Percentiles rank a stretch among this genome's conserved stretches.
Conservation (phyloP, 2,113 vertebrate species). For the Diadophis punctatus region DNA sequence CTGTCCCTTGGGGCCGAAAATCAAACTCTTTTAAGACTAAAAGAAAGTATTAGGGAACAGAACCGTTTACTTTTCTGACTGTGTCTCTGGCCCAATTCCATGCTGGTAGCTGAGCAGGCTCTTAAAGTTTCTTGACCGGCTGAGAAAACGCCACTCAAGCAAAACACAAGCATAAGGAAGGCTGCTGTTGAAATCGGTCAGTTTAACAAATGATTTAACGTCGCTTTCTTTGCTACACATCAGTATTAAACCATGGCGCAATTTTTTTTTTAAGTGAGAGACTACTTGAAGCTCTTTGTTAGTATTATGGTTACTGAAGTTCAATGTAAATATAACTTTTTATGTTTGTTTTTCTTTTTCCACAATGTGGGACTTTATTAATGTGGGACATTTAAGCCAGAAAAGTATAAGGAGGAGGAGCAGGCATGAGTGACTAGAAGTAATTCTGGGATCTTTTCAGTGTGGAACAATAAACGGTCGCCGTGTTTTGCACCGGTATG, state of each 20-base stretch:
- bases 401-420: background rate
- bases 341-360: constrained; percentile 52
- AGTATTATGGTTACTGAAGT: constrained; percentile 72
- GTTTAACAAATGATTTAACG: constrained; percentile 56
- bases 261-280: constrained; percentile 40
- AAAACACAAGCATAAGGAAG: constrained; percentile 31
- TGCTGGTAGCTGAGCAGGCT: constrained; percentile 54
- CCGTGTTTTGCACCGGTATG: constrained; percentile 20
- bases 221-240: constrained; percentile 62
- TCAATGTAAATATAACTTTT: constrained; percentile 67
- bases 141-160: background rate
- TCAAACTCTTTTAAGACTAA: background rate
- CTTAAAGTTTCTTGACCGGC: constrained; percentile 36
- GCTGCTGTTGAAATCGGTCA: constrained; percentile 62
- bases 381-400: constrained; percentile 37
- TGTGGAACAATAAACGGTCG: constrained; percentile 12
- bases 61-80: background rate
- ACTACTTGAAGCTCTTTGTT: constrained; percentile 77
- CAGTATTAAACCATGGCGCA: constrained; percentile 81
- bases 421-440: background rate
- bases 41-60: constrained; percentile 2
- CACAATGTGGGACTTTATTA: constrained; percentile 34
- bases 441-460: background rate
- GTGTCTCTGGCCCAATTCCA: background rate
- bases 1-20: background rate